These are phyloP conservation scores for Lepidurus packardi DNA, from an alignment of 1,140 invertebrate genomes.

Conservation along the genomic window DNA sequence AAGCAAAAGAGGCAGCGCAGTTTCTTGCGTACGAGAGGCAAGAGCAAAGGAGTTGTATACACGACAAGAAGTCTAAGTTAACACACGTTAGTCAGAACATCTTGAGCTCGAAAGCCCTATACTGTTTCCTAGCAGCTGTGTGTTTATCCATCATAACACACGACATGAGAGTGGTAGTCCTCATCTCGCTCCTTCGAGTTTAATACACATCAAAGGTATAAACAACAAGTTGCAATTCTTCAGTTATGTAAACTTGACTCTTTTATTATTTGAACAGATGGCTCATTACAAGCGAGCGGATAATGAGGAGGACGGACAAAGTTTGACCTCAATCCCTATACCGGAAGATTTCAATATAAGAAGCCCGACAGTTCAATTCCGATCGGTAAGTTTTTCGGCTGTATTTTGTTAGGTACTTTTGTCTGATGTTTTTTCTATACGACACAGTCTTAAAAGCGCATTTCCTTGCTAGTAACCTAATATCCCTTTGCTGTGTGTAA, in stretches of 20 bases:
- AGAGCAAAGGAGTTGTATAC: background rate
- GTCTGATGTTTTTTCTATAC: background rate
- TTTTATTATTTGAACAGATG: background rate
- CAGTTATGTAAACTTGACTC: background rate
- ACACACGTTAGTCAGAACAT: background rate
- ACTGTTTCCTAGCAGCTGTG: background rate
- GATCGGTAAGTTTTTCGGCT: background rate
- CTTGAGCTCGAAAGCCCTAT: background rate
- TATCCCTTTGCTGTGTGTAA: background rate
- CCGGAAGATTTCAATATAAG: background rate
- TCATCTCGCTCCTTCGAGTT: background rate
- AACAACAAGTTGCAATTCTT: too few relatives aligned
- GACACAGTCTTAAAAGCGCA: background rate
- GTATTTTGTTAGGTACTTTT: background rate
- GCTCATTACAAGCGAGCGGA: background rate
- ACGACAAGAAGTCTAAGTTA: background rate
- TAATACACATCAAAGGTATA: background rate
- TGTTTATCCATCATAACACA: background rate
- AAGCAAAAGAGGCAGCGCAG: background rate
- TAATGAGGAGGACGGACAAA: background rate
- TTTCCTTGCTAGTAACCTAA: background rate
- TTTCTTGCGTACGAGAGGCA: background rate
- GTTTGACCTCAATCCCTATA: background rate
- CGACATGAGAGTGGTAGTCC: background rate
- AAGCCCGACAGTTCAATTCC: conserved; percentile 8